Percentiles rank a stretch among this genome's conserved stretches.
Conservation (phyloP, 2,113 vertebrate genomes). For the Psophia crepitans region DNA sequence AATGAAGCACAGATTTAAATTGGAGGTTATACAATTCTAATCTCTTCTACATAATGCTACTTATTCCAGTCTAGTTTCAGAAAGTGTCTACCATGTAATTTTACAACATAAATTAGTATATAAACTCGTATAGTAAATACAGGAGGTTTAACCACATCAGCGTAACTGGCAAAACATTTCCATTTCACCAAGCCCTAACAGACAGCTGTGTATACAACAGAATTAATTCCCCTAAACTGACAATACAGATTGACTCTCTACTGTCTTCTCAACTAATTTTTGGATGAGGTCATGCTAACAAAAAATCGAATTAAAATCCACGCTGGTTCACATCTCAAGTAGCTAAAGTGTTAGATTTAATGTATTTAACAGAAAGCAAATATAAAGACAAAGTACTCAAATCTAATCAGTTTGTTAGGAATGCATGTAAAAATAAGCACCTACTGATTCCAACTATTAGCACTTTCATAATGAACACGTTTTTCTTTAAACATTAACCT, state of each 20-base stretch:
- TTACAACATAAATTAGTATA: not conserved
- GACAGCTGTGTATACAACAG: not conserved
- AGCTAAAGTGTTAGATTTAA: not conserved
- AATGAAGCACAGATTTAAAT: not conserved
- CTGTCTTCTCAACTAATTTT: not conserved
- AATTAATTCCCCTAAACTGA: not conserved
- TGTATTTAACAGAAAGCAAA: not conserved
- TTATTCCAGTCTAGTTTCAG: not conserved
- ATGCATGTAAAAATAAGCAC: not conserved
- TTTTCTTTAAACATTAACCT: constrained; percentile 10
- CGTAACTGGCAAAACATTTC: not conserved
- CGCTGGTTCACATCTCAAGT: not conserved
- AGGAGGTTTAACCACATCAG: not conserved
- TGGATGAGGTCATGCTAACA: not conserved
- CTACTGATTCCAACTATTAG: not conserved
- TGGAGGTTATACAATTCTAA: not conserved
- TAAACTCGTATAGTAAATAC: not conserved
- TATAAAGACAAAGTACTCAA: not conserved
- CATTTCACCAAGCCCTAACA: not conserved
- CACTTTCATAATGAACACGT: not conserved
- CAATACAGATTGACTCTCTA: not conserved
- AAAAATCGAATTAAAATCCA: not conserved
- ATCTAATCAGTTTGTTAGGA: not conserved
- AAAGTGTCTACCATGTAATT: not conserved
- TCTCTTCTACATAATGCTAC: not conserved